Evolutionary conservation across 2,797 vertebrate genomes (phyloP), one percentile per base, ranked within the genome.

Genomic region (Novumbra hubbsi): DNA sequence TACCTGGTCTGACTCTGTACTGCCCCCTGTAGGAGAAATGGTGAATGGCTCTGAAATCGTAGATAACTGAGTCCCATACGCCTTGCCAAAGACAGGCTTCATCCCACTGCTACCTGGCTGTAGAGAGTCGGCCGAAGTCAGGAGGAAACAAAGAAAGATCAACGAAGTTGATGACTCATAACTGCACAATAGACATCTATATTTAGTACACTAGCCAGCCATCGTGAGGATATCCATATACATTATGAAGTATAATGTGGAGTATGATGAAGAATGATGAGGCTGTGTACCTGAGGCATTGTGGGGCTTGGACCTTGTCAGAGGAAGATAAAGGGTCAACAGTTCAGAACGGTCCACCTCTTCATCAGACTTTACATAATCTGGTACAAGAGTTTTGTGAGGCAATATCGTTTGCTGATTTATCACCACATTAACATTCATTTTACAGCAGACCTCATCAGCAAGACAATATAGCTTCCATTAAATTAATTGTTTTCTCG

Each of bases 41-140:
- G 68, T 38, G 15, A 70, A 72, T 17, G 73, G 57, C 27, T 73
- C 72, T 9, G 48, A 38, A 15, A 27, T 70, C 3, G 5, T 14
- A 19, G 28, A 65, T 11, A 30, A 21, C 48, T 57, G 68, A 21
- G 24, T 73, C 62, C 76, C 65, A 52, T 70, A 73, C 21, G 72
- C 65, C 27, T 78, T 72, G 28, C 72, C 72, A 34, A 78, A 78
- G 1, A 65, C 52, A 30, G 76, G 72, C 64, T 78, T 72, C 76
- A 78, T 73, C 72, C 72, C 76, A 70, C 62, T 65, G 27, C 34
- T 67, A 19, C 62, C 73, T 30, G 63, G 63, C 28, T 64, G 30
- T 14, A 64, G 12, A 63, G 5, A 60, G 21, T 11, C 3, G 21
- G 6, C 11, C 8, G 21, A 60, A 2, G 55, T 4, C 55, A 24